Base-by-base conservation (phyloP, 2,113 vertebrate genomes). In the Piprites chloris region DNA sequence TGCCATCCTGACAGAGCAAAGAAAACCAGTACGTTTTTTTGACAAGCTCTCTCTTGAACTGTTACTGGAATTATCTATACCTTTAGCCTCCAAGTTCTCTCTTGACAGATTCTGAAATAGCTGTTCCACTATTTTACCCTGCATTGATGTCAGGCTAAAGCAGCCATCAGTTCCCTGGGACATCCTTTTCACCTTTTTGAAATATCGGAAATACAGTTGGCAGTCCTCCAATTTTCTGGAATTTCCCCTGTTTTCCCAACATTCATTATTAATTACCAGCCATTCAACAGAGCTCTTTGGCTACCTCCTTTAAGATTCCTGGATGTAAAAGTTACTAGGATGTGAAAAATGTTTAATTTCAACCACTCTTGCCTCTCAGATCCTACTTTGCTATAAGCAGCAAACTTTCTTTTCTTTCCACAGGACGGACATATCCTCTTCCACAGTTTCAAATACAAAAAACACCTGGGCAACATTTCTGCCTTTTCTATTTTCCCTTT, bases 141-240 rank as follows among this genome's bases (percentile, higher is more conserved):
- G 67, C 91, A 69, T 91, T 93, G 76, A 92, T 12, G 6, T 91
- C 84, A 97, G 92, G 86, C 27, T 78, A 87, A 92, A 92, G 35
- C 52, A 95, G 80, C 39, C 89, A 75, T 74, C 86, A 71, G 80
- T 75, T 95, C 76, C 42, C 17, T 0, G 24, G 89, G 77, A 95
- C 86, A 92, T 75, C 91, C 89, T 94, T 96, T 95, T 95, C 67
- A 93, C 93, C 86, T 89, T 90, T 79, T 33, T 81, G 61, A 95
- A 95, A 87, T 89, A 93, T 91, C 9, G 23, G 94, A 97, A 95
- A 93, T 77, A 86, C 21, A 63, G 73, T 16, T 96, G 96, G 95
- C 93, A 96, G 86, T 26, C 30, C 44, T 82, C 84, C 90, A 88
- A 23, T 59, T 65, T 89, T 87, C 61, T 87, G 93, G 96, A 95